Evolutionary conservation across 2,113 vertebrate species (phyloP).

Genomic region (Glaucomys volans): DNA sequence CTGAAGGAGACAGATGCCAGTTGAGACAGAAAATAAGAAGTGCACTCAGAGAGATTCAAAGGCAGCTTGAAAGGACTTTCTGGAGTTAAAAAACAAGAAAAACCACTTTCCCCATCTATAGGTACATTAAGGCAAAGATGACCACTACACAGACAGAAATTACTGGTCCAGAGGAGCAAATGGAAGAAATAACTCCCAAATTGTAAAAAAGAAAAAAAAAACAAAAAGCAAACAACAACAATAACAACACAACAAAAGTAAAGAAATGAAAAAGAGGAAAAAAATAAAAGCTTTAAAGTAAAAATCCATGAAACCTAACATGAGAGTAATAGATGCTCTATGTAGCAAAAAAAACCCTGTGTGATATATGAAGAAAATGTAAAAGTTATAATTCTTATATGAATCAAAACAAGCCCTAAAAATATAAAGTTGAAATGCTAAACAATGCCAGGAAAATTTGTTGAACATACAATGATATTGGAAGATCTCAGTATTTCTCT

Average conservation of each 20-base stretch:
- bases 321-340: not conserved
- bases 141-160: constrained; percentile 18
- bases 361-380: not conserved
- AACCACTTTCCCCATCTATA: not conserved
- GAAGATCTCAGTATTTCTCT: not conserved
- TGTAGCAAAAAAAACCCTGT: not conserved
- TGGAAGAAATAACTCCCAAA: constrained; percentile 8
- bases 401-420: not conserved
- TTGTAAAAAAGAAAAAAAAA: not conserved
- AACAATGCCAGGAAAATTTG: not conserved
- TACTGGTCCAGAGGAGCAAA: constrained; percentile 22
- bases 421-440: not conserved
- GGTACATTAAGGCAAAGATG: constrained; percentile 24
- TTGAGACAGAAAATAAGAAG: not conserved
- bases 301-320: not conserved
- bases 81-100: not conserved
- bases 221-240: too few relatives aligned
- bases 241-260: too few relatives aligned
- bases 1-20: not conserved
- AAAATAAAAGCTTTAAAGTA: not conserved
- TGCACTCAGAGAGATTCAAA: constrained; percentile 8
- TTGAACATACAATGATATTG: not conserved
- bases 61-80: constrained; percentile 18
- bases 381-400: not conserved
- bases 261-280: constrained; percentile 17